A percentile compares a stretch with the other conserved stretches of the same genome.
These are phyloP conservation scores for Brotula barbata DNA, from an alignment of 2,797 vertebrate genomes.

Conservation along the genomic window DNA sequence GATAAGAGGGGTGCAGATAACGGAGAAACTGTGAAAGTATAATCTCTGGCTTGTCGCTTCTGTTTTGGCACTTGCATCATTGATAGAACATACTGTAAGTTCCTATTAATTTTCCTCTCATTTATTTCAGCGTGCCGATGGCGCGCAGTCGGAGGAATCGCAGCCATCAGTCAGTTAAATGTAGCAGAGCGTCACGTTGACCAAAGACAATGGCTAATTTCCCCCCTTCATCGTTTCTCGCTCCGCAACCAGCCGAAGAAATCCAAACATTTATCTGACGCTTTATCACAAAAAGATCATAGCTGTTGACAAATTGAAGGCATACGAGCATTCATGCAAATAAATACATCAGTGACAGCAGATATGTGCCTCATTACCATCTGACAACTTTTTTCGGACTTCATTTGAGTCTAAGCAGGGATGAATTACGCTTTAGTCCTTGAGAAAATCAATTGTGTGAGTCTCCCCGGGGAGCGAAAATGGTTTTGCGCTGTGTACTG, in stretches of 20 bases:
- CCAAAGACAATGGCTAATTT: conserved; percentile 57
- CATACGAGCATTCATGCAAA: conserved; percentile 25
- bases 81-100: conserved; percentile 46
- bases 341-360: conserved; percentile 25
- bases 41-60: conserved; percentile 57
- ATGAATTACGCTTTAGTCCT: conserved; percentile 63
- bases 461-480: conserved; percentile 45
- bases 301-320: conserved; percentile 4
- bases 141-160: conserved; percentile 42
- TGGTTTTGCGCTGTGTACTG: conserved; percentile 46
- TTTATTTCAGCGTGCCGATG: conserved; percentile 53
- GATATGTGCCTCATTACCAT: conserved; percentile 39
- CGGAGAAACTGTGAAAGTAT: conserved; percentile 49
- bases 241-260: conserved; percentile 25
- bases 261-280: conserved; percentile 46
- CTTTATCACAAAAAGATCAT: conserved; percentile 36
- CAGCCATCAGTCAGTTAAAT: conserved; percentile 64
- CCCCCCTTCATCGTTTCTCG: conserved; percentile 32
- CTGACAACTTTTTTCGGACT: conserved; percentile 39
- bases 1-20: conserved; percentile 59
- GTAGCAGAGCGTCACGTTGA: conserved; percentile 48
- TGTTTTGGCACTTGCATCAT: conserved; percentile 30
- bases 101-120: conserved; percentile 45
- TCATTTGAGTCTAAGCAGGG: conserved; percentile 52
- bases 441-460: conserved; percentile 65